Evolutionary conservation across 2,113 vertebrate genomes (phyloP).

Genomic region (Gopherus flavomarginatus): DNA sequence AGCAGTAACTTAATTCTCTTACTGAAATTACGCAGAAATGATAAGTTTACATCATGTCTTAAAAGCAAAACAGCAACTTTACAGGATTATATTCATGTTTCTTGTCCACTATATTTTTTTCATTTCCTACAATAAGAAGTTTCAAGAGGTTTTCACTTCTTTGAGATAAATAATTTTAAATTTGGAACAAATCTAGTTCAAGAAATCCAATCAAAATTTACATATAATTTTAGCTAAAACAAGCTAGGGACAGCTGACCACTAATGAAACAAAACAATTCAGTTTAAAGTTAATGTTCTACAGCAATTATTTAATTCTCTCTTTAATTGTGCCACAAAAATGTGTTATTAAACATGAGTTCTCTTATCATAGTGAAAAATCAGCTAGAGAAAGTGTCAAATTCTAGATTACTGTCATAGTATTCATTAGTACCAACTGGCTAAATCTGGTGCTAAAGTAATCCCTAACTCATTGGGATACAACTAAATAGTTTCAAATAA

Average conservation of each 20-base stretch:
- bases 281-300: fast-evolving
- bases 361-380: neutral
- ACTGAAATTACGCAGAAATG: constrained; percentile 51
- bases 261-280: fast-evolving
- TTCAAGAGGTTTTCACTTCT: neutral
- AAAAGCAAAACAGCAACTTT: constrained; percentile 35
- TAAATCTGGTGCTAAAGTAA: neutral
- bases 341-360: neutral
- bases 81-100: neutral
- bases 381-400: fast-evolving
- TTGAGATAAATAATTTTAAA: neutral
- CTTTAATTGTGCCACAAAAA: fast-evolving
- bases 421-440: fast-evolving
- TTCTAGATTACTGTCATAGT: fast-evolving
- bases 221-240: neutral
- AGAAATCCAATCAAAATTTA: neutral
- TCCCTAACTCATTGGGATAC: fast-evolving
- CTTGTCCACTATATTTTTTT: neutral
- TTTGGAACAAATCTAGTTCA: neutral
- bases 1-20: constrained; percentile 57
- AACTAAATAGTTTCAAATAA: neutral
- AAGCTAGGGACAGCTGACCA: neutral
- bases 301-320: fast-evolving
- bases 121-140: neutral
- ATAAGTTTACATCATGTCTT: constrained; percentile 1